Evolutionary conservation across 2,113 vertebrate genomes (phyloP), one percentile per base, ranked within the genome.

Genomic region (Aspiorhynchus laticeps): DNA sequence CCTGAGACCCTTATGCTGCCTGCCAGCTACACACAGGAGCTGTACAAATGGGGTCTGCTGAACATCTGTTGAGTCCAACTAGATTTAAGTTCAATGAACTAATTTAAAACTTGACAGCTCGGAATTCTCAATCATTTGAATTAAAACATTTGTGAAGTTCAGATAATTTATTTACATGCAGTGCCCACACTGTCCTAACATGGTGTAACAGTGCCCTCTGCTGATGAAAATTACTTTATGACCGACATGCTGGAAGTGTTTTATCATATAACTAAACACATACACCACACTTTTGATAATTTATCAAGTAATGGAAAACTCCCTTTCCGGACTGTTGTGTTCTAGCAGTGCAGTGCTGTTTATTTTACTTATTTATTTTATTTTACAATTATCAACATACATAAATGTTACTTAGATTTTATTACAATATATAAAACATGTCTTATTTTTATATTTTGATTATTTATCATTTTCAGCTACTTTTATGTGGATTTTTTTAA

Each of bases 171-270:
- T 76, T 48, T 4, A 75, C 24, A 28, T 28, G n/a, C 56, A 41
- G 59, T 26, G 9, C 19, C 19, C 75, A 80, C 51, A 59, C 24
- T 24, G 6, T 74, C 15, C 7, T 87, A 17, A 69, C 33, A 15
- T 88, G 26, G 67, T 19, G 4, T 53, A 10, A 81, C 61, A 73
- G 48, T 26, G n/a, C 71, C 75, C 85, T 67, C 85, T 89, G 81
- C 36, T 85, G 76, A 14, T 46, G 31, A 75, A 53, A 41, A 15
- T 33, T 5, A 84, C 67, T 19, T 19, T 19, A 69, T 36, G 67
- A 21, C 33, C 1, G 7, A 53, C 51, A 53, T 53, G 2, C 65
- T 69, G 28, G n/a, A 69, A 3, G 65, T 69, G 65, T 19, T 69
- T 69, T 19, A 36, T 28, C 63, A 28, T n/a, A n/a, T 7, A 67